phyloP scores from a whole-genome alignment of 2,888 invertebrate genomes.

The Tachystola acroxantha region DNA sequence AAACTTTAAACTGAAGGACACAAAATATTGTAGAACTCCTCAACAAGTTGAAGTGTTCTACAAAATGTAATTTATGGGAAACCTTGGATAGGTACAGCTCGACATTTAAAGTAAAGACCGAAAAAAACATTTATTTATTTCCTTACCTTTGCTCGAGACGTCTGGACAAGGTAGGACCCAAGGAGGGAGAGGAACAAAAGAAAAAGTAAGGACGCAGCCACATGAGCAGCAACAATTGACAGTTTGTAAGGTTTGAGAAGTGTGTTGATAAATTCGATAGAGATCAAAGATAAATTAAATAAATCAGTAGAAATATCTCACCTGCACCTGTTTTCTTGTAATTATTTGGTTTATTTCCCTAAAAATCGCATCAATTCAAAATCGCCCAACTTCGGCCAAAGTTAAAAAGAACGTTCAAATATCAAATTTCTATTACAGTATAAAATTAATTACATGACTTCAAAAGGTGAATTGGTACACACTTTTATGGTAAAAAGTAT shows the following conservation, averaged over 20 bases:
- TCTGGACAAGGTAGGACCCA: background rate
- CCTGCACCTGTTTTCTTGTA: too few relatives aligned
- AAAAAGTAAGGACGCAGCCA: constrained; percentile 2
- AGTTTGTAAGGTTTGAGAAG: too few relatives aligned
- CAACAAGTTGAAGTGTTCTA: too few relatives aligned
- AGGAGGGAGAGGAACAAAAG: background rate
- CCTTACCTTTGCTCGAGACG: background rate
- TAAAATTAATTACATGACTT: background rate
- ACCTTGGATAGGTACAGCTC: background rate
- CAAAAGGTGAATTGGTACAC: background rate
- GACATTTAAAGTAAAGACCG: too few relatives aligned
- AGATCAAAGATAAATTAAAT: background rate
- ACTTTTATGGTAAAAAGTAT: too few relatives aligned
- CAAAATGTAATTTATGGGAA: too few relatives aligned
- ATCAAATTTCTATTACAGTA: background rate
- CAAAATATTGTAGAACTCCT: too few relatives aligned
- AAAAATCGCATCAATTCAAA: constrained; percentile 1
- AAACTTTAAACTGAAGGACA: too few relatives aligned
- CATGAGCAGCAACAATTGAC: constrained; percentile 1
- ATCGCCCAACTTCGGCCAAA: constrained; percentile 1
- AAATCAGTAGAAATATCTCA: background rate
- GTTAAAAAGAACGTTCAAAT: background rate
- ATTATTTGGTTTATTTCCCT: too few relatives aligned
- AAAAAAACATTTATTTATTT: background rate
- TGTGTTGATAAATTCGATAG: too few relatives aligned